Percentiles rank a stretch among this genome's conserved stretches.
phyloP scores from a whole-genome alignment of 2,113 vertebrate species.

The Actenoides hombroni region DNA sequence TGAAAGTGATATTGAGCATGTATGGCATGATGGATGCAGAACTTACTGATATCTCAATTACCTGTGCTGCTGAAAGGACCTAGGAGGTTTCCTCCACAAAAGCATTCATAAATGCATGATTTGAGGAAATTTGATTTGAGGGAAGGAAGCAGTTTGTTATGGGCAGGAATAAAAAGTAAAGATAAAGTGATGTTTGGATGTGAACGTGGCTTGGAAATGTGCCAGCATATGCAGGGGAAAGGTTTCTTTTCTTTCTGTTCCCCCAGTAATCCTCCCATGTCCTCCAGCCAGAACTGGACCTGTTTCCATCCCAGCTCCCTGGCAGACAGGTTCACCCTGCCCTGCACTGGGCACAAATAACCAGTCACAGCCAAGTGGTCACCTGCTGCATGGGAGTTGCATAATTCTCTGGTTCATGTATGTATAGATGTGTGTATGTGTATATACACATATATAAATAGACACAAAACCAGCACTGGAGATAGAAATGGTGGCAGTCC shows the following conservation, averaged over 20 bases:
- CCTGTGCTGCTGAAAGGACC: background rate
- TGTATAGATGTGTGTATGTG: fast-evolving
- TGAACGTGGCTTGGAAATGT: background rate
- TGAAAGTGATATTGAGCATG: background rate
- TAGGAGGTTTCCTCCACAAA: background rate
- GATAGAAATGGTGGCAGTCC: background rate
- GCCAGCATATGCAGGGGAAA: background rate
- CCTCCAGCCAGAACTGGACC: background rate
- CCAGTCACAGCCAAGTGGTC: no score
- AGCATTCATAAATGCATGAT: background rate
- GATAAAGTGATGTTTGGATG: background rate
- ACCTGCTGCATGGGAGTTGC: fast-evolving
- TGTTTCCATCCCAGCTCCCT: background rate
- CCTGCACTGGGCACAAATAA: fast-evolving
- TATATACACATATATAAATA: background rate
- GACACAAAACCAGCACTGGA: background rate
- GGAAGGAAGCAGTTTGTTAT: background rate
- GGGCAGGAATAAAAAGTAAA: background rate
- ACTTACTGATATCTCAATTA: constrained; percentile 48
- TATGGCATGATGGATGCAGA: background rate
- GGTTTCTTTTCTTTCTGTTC: background rate
- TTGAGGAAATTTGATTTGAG: background rate
- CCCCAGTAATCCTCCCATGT: background rate
- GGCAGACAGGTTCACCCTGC: background rate
- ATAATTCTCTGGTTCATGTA: background rate